These are phyloP conservation scores for Celastrina argiolus DNA, from an alignment of 2,888 invertebrate species.

Conservation along the genomic window DNA sequence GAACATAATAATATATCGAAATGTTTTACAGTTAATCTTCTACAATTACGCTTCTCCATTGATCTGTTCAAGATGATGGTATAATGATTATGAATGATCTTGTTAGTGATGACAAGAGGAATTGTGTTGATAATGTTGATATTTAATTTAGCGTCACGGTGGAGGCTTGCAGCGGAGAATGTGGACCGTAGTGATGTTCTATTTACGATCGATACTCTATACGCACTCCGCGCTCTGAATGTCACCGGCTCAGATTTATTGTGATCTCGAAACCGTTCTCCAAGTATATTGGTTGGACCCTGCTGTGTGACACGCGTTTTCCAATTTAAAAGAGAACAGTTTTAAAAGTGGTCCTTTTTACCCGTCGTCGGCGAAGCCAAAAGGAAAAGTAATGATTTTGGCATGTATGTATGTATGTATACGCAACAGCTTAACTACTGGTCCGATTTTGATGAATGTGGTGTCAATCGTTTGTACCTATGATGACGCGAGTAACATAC, in stretches of 20 bases:
- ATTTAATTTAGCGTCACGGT: constrained; percentile 13
- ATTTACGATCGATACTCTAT: constrained; percentile 66
- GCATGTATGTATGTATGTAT: too few relatives aligned
- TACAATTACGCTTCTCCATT: too few relatives aligned
- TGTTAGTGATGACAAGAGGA: neutral
- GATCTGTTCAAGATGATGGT: neutral
- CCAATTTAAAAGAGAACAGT: neutral
- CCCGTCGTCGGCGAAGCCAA: neutral
- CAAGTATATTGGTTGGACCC: neutral
- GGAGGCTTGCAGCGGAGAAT: constrained; percentile 51
- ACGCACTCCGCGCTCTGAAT: constrained; percentile 64
- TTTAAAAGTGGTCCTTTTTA: neutral
- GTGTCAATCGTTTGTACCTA: too few relatives aligned
- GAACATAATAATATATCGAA: too few relatives aligned
- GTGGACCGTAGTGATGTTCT: constrained; percentile 56
- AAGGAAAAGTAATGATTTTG: too few relatives aligned
- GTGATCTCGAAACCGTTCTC: constrained; percentile 25
- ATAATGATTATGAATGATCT: constrained; percentile 2
- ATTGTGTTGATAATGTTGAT: neutral
- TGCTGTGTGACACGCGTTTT: neutral
- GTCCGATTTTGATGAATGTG: too few relatives aligned
- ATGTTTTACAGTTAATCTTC: too few relatives aligned
- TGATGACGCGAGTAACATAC: too few relatives aligned
- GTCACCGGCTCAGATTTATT: constrained; percentile 50
- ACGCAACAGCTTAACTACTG: too few relatives aligned